A percentile compares a stretch with the other conserved stretches of the same genome.
phyloP scores from a whole-genome alignment of 2,888 invertebrate genomes.

The Pantelozetes paolii region DNA sequence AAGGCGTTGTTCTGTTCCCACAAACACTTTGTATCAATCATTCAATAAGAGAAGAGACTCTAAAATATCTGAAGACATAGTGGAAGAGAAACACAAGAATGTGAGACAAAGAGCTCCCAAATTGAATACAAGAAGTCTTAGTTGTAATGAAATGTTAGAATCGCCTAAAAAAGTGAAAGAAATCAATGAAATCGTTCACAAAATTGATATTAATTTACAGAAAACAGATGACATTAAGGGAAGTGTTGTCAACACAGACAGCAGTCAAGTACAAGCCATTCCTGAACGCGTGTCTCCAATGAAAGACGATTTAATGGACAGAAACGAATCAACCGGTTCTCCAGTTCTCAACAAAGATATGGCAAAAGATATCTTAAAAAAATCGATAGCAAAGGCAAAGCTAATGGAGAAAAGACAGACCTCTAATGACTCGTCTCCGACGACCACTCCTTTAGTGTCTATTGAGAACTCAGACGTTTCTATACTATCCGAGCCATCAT shows the following conservation, averaged over 20 bases:
- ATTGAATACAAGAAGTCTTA: not conserved
- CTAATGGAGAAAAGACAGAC: conserved; percentile 40
- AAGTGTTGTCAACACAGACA: not conserved
- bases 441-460: conserved; percentile 39
- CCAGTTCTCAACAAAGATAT: conserved; percentile 31
- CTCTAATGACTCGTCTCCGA: conserved; percentile 20
- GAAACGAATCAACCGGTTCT: not conserved
- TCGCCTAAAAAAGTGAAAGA: conserved; percentile 20
- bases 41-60: conserved; percentile 32
- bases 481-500: conserved; percentile 16
- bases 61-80: not conserved
- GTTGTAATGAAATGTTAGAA: conserved; percentile 22
- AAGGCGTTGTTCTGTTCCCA: conserved; percentile 45
- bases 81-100: not conserved
- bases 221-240: not conserved
- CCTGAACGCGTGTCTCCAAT: conserved; percentile 36
- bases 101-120: conserved; percentile 19
- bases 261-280: not conserved
- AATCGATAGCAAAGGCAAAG: conserved; percentile 40
- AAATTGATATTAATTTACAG: not conserved
- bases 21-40: not conserved
- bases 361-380: conserved; percentile 43
- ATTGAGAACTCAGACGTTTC: conserved; percentile 40
- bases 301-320: conserved; percentile 30
- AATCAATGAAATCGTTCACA: not conserved